Percentiles rank a stretch among this genome's conserved stretches.
phyloP scores from a whole-genome alignment of 2,797 vertebrate species.

The Borostomias antarcticus region DNA sequence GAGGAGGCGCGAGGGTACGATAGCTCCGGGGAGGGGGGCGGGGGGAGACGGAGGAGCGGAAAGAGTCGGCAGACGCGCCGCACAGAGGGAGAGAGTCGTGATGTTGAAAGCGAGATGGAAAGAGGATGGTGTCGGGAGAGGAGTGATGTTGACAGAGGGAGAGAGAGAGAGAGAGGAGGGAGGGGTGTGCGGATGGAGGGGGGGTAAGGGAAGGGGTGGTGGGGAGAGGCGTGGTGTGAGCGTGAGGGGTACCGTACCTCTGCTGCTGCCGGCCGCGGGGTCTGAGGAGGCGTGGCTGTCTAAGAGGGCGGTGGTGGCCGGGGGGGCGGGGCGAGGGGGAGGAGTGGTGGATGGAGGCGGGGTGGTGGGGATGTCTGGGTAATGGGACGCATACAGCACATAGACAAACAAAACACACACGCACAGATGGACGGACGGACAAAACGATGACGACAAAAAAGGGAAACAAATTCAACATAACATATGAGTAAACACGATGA shows the following conservation, averaged over 20 bases:
- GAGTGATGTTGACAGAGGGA: background rate
- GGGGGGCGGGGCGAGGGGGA: conserved; percentile 91
- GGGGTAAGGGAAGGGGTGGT: conserved; percentile 44
- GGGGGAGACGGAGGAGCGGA: no score
- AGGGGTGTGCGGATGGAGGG: conserved; percentile 19
- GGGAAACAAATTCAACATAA: conserved; percentile 31
- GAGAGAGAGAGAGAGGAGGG: background rate
- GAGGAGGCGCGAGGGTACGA: no score
- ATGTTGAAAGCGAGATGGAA: background rate
- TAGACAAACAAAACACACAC: conserved; percentile 73
- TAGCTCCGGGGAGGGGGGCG: no score
- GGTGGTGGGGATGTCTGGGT: conserved; percentile 94
- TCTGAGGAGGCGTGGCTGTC: conserved; percentile 87
- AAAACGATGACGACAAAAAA: conserved; percentile 37
- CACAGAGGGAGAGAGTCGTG: background rate
- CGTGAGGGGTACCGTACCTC: conserved; percentile 90
- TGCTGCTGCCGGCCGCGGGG: conserved; percentile 85
- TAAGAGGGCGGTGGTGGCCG: conserved; percentile 93
- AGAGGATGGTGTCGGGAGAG: background rate
- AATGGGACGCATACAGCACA: conserved; percentile 82
- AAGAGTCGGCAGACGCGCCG: background rate
- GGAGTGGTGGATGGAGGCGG: conserved; percentile 93
- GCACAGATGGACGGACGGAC: conserved; percentile 46
- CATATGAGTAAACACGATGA: conserved; percentile 35
- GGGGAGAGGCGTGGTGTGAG: conserved; percentile 43